Base-by-base conservation (phyloP, 2,113 vertebrate species). In the Triplophysa siluroides region DNA sequence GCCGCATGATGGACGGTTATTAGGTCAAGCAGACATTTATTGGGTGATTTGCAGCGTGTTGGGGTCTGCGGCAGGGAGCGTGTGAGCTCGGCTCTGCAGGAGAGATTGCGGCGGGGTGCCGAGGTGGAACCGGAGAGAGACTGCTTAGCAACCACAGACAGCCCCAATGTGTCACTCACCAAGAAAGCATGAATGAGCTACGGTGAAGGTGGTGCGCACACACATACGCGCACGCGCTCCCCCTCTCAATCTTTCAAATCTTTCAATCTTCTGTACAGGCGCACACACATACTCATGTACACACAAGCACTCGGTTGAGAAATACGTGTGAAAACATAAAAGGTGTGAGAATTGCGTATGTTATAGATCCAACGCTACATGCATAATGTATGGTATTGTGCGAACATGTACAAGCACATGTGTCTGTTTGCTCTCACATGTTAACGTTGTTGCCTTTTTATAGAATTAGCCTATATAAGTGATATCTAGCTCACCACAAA, bases 11-110 rank as follows among this genome's bases (percentile, higher is more conserved):
- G 78, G 83, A 82, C 66, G 50, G 71, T 82, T 84, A 82, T 84
- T 84, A 56, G 76, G 83, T 78, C 83, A 72, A 66, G 52, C 72
- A 68, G 60, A 77, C 80, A 79, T 79, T 84, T 84, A 82, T 79
- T 82, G 83, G 83, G 80, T 84, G 66, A 84, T 82, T 76, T 82
- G 77, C 13, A 3, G 79, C 26, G 24, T 66, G 76, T 73, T 74
- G 75, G 64, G 66, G 79, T 67, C 60, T 79, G 60, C 56, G 64
- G 76, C 23, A 50, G 50, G 16, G 8, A 71, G 21, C 24, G 43
- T 77, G 83, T 82, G 71, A 79, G 60, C 24, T 68, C 45, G 54
- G 79, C 68, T 74, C 78, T 21, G 33, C 78, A 69, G 71, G 76
- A 79, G 52, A 72, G 54, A 82, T 8, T 58, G 23, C 33, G 52